A percentile compares a stretch with the other conserved stretches of the same genome.
Evolutionary conservation across 2,797 vertebrate genomes (phyloP).

Genomic region (Pelochelys cantorii): DNA sequence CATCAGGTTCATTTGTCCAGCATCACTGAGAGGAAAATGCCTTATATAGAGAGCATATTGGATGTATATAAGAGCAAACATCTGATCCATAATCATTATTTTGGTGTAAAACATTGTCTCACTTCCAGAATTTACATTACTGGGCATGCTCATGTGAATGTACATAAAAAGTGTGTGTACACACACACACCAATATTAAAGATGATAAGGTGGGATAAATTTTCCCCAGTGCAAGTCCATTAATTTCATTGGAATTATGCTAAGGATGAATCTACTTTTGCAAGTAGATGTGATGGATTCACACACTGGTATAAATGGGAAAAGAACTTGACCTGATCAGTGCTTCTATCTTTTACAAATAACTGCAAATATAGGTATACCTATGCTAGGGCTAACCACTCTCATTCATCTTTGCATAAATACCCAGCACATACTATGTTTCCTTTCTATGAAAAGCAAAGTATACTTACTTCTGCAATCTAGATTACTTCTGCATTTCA

Average conservation of each 20-base stretch:
- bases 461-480: neutral
- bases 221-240: neutral
- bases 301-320: neutral
- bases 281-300: neutral
- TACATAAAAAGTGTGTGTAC: neutral
- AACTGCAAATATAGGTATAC: neutral
- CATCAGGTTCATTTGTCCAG: neutral
- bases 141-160: neutral
- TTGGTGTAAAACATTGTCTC: neutral
- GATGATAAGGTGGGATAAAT: neutral
- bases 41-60: neutral
- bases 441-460: neutral
- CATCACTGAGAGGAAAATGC: rapidly evolving
- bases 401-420: neutral
- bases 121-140: neutral
- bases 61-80: neutral
- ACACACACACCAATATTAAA: too few species aligned
- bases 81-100: neutral
- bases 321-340: neutral
- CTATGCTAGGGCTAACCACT: neutral
- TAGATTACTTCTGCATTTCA: neutral
- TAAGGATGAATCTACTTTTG: neutral
- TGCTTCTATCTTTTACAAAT: neutral
- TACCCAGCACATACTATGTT: neutral
- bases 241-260: neutral